Conservation (phyloP, 2,888 invertebrate genomes). For the Linyphia triangularis region DNA sequence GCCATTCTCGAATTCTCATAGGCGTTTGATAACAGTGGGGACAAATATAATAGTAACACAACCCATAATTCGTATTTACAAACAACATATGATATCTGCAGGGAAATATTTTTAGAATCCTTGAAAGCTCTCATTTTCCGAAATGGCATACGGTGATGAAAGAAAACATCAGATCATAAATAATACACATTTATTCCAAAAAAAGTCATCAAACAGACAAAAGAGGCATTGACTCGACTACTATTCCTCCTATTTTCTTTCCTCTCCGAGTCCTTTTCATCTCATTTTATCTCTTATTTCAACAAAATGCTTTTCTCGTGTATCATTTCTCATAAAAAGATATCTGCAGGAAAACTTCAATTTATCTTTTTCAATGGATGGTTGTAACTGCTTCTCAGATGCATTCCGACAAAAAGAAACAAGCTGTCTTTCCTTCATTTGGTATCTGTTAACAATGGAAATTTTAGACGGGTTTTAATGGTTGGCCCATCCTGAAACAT, state of each 20-base stretch:
- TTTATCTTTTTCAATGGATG: constrained; percentile 12
- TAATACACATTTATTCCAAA: background rate
- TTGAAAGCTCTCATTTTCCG: background rate
- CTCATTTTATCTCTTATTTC: constrained; percentile 35
- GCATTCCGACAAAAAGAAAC: constrained; percentile 25
- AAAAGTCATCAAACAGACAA: constrained; percentile 37
- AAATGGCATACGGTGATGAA: constrained; percentile 5
- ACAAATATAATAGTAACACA: background rate
- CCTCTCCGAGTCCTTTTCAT: constrained; percentile 5
- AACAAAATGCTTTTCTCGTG: background rate
- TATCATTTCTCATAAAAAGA: constrained; percentile 26
- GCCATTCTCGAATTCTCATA: background rate
- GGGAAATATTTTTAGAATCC: background rate
- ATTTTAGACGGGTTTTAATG: constrained; percentile 48
- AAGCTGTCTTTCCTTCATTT: background rate
- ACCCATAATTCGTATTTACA: background rate
- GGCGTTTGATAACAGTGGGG: background rate
- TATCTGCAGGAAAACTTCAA: background rate
- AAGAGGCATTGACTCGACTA: background rate
- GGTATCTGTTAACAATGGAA: constrained; percentile 46
- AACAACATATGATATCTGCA: background rate
- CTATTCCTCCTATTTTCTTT: constrained; percentile 17
- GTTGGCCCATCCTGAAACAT: constrained; percentile 37
- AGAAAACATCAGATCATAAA: constrained; percentile 30
- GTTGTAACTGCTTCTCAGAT: constrained; percentile 4